Conservation (phyloP, 2,113 vertebrate genomes). For the Gymnorhina tibicen region DNA sequence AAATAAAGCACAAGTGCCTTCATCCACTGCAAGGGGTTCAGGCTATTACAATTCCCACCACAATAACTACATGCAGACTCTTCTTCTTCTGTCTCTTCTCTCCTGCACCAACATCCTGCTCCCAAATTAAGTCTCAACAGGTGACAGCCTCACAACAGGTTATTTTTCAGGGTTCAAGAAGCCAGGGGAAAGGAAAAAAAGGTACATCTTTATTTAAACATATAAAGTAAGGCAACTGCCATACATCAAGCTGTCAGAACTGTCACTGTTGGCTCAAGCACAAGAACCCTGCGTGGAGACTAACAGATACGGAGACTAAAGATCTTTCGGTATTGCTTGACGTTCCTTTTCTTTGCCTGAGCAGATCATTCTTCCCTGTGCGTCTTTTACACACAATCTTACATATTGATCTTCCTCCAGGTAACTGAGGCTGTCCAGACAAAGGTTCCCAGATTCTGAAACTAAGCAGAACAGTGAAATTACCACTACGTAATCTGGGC, state of each 20-base stretch:
- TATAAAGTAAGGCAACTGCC: not conserved
- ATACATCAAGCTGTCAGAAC: not conserved
- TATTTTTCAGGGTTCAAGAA: not conserved
- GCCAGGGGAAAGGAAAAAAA: not conserved
- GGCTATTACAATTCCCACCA: fast-evolving
- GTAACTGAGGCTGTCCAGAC: not conserved
- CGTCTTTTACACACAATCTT: not conserved
- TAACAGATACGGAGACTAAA: not conserved
- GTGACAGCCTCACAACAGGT: not conserved
- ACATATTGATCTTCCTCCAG: not conserved
- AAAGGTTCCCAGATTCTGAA: not conserved
- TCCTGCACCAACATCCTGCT: not conserved
- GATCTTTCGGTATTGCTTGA: not conserved
- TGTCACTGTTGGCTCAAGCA: not conserved
- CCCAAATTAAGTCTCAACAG: not conserved
- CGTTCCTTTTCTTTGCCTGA: not conserved
- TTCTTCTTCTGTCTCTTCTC: not conserved
- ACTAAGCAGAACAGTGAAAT: not conserved
- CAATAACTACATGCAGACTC: not conserved
- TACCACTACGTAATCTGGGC: fast-evolving
- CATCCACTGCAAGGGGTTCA: not conserved
- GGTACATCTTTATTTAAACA: not conserved
- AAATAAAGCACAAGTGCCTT: not conserved
- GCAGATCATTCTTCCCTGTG: not conserved
- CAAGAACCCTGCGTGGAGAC: not conserved